Percentiles rank a stretch among this genome's conserved stretches.
phyloP scores from a whole-genome alignment of 2,888 invertebrate genomes.

The Dione juno region DNA sequence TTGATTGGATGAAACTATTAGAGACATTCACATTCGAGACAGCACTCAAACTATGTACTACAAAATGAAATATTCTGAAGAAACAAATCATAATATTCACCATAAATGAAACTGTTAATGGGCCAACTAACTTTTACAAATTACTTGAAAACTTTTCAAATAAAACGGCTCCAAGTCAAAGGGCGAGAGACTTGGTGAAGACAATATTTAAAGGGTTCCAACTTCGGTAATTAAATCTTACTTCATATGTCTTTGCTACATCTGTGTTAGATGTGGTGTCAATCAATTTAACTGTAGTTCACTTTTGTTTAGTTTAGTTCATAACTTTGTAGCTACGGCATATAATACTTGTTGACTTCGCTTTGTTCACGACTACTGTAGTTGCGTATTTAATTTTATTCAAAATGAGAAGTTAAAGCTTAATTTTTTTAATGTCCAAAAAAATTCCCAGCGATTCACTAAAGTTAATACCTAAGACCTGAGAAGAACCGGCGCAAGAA shows the following conservation, averaged over 20 bases:
- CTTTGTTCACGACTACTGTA: neutral
- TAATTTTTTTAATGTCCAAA: too few relatives aligned
- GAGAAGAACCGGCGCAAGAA: too few relatives aligned
- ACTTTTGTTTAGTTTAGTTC: constrained; percentile 35
- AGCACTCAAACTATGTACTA: neutral
- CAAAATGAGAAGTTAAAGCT: too few relatives aligned
- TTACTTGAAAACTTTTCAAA: constrained; percentile 78
- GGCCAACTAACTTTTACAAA: constrained; percentile 72
- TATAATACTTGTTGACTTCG: constrained; percentile 27
- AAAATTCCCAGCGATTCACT: too few relatives aligned
- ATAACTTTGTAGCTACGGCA: constrained; percentile 6
- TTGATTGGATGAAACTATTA: neutral
- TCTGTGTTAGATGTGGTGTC: constrained; percentile 63
- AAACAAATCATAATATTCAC: constrained; percentile 44
- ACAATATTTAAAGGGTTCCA: constrained; percentile 73
- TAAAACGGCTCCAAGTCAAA: constrained; percentile 70
- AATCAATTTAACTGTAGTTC: constrained; percentile 56
- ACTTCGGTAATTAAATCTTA: constrained; percentile 75
- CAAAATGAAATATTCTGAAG: constrained; percentile 5
- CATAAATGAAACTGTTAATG: constrained; percentile 66
- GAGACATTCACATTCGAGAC: neutral
- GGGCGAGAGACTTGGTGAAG: constrained; percentile 73
- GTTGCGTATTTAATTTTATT: neutral
- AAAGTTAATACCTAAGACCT: too few relatives aligned
- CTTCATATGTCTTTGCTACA: constrained; percentile 62